A percentile compares a stretch with the other conserved stretches of the same genome.
Conservation (phyloP, 2,113 vertebrate species). For the Ranitomeya imitator region DNA sequence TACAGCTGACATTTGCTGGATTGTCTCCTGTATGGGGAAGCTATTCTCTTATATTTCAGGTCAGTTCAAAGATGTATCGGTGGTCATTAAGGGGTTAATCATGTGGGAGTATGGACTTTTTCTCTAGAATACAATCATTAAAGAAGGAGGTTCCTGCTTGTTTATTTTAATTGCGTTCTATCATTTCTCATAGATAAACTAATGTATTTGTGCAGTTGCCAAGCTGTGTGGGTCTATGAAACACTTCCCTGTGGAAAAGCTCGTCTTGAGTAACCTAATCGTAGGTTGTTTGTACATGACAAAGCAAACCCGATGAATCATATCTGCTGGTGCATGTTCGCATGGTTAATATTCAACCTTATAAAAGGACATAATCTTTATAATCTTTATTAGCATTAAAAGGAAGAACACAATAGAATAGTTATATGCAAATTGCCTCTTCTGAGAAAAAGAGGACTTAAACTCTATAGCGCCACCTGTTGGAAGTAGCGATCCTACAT, state of each 20-base stretch:
- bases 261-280: neutral
- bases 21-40: too few species aligned
- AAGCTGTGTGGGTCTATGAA: neutral
- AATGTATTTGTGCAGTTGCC: neutral
- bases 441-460: too few species aligned
- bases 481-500: too few species aligned
- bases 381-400: too few species aligned
- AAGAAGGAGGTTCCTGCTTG: neutral
- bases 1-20: too few species aligned
- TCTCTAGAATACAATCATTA: neutral
- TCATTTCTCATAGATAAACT: neutral
- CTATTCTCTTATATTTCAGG: too few species aligned
- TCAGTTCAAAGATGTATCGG: too few species aligned
- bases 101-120: neutral
- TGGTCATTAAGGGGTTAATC: neutral
- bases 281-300: neutral
- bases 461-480: too few species aligned
- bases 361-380: too few species aligned
- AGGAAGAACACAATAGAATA: neutral
- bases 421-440: too few species aligned
- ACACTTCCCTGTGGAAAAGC: neutral
- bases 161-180: neutral
- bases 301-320: neutral
- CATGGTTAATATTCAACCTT: neutral
- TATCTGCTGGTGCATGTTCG: neutral